phyloP scores from a whole-genome alignment of 2,113 vertebrate genomes.

The Todiramphus chloris region DNA sequence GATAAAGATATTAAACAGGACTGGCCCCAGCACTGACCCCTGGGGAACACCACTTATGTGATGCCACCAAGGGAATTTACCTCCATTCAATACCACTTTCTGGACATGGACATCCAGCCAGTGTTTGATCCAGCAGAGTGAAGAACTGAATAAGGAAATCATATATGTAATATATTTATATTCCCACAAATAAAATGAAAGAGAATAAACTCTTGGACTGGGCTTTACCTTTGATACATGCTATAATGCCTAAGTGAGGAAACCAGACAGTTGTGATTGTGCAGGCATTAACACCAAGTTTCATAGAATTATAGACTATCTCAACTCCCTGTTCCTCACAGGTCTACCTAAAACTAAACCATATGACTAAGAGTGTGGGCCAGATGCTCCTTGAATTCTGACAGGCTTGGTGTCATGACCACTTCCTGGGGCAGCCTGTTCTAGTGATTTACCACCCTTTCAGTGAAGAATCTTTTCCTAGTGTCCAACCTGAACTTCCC shows the following conservation, averaged over 20 bases:
- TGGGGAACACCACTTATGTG: too few relatives aligned
- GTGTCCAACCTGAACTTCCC: neutral
- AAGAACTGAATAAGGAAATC: neutral
- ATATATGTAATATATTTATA: neutral
- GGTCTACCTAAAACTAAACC: neutral
- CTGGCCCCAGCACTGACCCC: too few relatives aligned
- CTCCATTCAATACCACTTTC: too few relatives aligned
- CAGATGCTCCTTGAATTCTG: neutral
- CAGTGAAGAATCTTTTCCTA: neutral
- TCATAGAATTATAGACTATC: neutral
- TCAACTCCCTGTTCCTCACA: neutral
- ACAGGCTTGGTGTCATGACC: neutral
- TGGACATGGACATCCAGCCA: too few relatives aligned
- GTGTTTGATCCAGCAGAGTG: too few relatives aligned
- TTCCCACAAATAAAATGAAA: neutral
- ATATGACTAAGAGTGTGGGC: fast-evolving
- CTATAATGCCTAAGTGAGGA: neutral
- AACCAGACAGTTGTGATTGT: neutral
- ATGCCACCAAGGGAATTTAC: too few relatives aligned
- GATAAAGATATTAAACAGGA: too few relatives aligned
- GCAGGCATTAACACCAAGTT: neutral
- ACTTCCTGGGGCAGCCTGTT: neutral
- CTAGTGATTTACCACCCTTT: fast-evolving
- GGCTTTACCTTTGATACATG: neutral
- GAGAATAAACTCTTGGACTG: neutral